Base-by-base conservation (phyloP, 2,888 invertebrate genomes). In the Thumatha senex region DNA sequence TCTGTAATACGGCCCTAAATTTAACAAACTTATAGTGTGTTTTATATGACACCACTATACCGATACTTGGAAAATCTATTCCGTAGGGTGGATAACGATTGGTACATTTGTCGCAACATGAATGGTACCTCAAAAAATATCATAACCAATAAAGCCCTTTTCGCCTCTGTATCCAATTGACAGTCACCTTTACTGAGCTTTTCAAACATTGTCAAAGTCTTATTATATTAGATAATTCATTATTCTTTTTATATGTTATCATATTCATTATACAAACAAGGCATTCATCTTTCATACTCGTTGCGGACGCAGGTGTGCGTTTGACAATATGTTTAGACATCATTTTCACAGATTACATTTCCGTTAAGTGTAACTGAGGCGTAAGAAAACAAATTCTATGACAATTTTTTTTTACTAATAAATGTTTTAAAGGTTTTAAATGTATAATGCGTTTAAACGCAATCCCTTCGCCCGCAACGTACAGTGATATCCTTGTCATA, bases 211-310 rank as follows among this genome's bases (percentile, higher is more conserved):
- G 85, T 87, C 88, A 87, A 67, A 86, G 70, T 85, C 85, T 88
- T 86, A 86, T 70, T 79, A 84, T 82, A 86, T 84, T 87, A 89
- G 84, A 86, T 82, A 86, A 86, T 87, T 87, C 84, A 84, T 78
- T 63, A 63, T 67, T 65, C 58, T 84, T 84, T 84, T 85, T 88
- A 86, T 67, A 69, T 67, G 66, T 68, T 68, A 67, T 63, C 67
- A 67, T 67, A 62, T 88, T 87, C 82, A 88, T 87, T 86, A 88
- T 80, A 87, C 89, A 89, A 69, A 61, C 69, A 70, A 89, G 89
- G 89, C 89, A 88, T 86, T 68, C 80, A 80, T 83, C 80, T 79
- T 80, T 76, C 79, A 79, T 76, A 75, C 70, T 67, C 70, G 76
- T 66, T 75, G 78, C 74, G 73, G 71, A 60, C 81, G 82, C 74